These are phyloP conservation scores for Coremacera marginata DNA, from an alignment of 2,888 invertebrate genomes.

Conservation along the genomic window DNA sequence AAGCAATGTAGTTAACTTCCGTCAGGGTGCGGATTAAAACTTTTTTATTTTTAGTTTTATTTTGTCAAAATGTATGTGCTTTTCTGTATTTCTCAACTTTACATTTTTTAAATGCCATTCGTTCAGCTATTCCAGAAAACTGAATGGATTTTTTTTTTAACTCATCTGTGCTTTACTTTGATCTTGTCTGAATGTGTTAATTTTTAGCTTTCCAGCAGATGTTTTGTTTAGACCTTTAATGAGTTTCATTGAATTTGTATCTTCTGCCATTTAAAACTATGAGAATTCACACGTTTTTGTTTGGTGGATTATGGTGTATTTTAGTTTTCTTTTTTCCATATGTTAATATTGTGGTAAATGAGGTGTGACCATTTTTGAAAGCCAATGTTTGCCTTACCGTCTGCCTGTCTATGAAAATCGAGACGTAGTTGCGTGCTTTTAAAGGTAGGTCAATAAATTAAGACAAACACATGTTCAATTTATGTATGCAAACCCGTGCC, in stretches of 20 bases:
- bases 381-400: not conserved
- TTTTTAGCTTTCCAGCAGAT: constrained; percentile 10
- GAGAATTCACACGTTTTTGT: constrained; percentile 7
- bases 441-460: too few relatives aligned
- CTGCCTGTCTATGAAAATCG: too few relatives aligned
- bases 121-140: too few relatives aligned
- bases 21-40: not conserved
- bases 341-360: constrained; percentile 14
- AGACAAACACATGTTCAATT: too few relatives aligned
- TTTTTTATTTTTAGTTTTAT: not conserved
- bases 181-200: not conserved
- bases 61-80: not conserved
- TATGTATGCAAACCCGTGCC: too few relatives aligned
- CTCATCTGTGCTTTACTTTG: constrained; percentile 9
- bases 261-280: not conserved
- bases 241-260: not conserved
- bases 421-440: too few relatives aligned
- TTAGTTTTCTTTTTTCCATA: not conserved
- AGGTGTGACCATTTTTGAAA: constrained; percentile 19
- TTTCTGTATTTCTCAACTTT: too few relatives aligned
- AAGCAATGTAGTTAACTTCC: too few relatives aligned
- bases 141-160: not conserved
- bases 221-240: not conserved
- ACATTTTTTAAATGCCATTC: too few relatives aligned
- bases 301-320: not conserved